Conservation (phyloP, 2,797 vertebrate genomes). For the Pangasius krempfi region DNA sequence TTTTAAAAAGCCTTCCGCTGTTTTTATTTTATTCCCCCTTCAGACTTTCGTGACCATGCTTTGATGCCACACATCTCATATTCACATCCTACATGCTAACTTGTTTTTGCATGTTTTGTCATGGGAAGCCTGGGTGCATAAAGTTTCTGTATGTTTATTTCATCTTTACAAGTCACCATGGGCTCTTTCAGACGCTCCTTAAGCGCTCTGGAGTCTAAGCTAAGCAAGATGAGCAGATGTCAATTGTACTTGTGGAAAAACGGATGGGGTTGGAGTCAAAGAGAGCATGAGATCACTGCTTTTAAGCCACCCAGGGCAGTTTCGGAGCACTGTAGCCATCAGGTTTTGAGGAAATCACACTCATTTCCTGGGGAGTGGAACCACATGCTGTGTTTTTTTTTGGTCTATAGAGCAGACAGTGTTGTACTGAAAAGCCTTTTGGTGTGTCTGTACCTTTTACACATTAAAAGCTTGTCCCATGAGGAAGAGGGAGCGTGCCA, state of each 20-base stretch:
- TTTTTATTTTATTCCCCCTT: background rate
- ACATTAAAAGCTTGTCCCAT: conserved; percentile 40
- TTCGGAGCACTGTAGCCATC: conserved; percentile 57
- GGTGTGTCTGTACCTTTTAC: conserved; percentile 31
- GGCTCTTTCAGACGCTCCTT: background rate
- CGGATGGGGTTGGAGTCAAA: conserved; percentile 2
- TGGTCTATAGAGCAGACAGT: conserved; percentile 37
- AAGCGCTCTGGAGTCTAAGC: background rate
- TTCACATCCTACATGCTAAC: background rate
- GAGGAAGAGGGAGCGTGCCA: conserved; percentile 43
- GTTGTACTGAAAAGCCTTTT: conserved; percentile 27
- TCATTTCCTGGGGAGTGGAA: conserved; percentile 73
- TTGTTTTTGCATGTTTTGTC: background rate
- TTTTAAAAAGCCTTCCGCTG: background rate
- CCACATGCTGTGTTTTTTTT: conserved; percentile 66
- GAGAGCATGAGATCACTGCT: conserved; percentile 50
- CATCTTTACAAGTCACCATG: background rate
- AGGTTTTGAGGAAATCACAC: conserved; percentile 67
- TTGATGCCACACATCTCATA: conserved; percentile 16
- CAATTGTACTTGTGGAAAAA: background rate
- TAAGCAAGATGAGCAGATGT: background rate
- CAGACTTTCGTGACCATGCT: background rate
- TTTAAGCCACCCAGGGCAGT: conserved; percentile 31
- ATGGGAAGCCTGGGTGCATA: conserved; percentile 8
- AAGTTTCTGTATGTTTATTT: background rate